Evolutionary conservation across 2,888 invertebrate species (phyloP), one percentile per base, ranked within the genome.

Genomic region (Apamea monoglypha): DNA sequence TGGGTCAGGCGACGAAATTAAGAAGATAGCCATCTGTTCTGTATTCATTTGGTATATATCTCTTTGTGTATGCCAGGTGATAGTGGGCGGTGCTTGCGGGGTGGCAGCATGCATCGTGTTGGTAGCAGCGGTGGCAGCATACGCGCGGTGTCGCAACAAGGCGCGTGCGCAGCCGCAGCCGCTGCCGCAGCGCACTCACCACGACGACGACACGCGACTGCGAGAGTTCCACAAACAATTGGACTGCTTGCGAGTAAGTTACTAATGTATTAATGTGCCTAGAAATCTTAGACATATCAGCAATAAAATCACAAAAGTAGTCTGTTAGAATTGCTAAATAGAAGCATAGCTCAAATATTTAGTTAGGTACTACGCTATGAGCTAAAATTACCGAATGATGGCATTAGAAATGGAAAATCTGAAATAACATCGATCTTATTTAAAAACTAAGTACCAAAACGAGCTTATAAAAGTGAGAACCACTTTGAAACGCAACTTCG

Each of bases 151-250:
- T 76, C 92, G 95, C 25, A 93, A 89, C 74, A 91, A 91, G 44
- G 89, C 93, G 18, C 93, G 95, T 0, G 89, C 95, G 74, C 96
- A 94, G 36, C 92, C 96, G 18, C 96, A 95, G 71, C 96, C 96
- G 0, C 87, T 96, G 66, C 95, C 95, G n/a, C 96, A 96, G 72
- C 93, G 93, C 25, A 92, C 95, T n/a, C 92, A 92, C 21, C 94
- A 94, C 79, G 96, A 96, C 79, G 96, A 96, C 83, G 96, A 96
- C 89, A 95, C 95, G n/a, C 92, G 93, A 68, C 94, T 97, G 0
- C 90, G 96, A 53, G 96, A 96, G 89, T 97, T 97, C 84, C 97
- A 97, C 84, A 97, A 97, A 87, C 97, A 97, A 87, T 95, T 97
- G 29, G 97, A 97, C 86, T 97, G 96, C 88, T 94, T 97, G 84